Evolutionary conservation across 2,797 vertebrate species (phyloP).

Genomic region (Melanotaenia pygmaea): DNA sequence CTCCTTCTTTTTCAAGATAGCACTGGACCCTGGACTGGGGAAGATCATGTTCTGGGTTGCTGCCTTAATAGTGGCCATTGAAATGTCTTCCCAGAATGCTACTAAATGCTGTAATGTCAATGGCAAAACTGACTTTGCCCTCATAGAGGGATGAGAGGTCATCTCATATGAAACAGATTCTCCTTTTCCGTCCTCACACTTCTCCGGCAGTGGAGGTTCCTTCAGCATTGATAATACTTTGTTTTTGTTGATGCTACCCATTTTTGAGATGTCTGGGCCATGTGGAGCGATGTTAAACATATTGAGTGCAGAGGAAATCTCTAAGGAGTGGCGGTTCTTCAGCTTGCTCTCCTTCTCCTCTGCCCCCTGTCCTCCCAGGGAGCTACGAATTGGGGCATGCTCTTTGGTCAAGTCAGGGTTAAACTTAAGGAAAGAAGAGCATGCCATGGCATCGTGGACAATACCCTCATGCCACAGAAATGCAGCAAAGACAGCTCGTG

Average conservation of each 20-base stretch:
- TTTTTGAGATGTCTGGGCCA: slow-evolving; percentile 98
- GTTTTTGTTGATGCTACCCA: slow-evolving; percentile 99
- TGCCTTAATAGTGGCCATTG: slow-evolving; percentile 97
- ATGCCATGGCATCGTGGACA: slow-evolving; percentile 99
- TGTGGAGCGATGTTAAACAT: slow-evolving; percentile 99
- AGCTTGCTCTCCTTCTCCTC: slow-evolving; percentile 97
- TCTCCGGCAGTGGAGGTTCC: slow-evolving; percentile 95
- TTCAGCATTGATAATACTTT: slow-evolving; percentile 99
- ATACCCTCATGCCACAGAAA: slow-evolving; percentile 99
- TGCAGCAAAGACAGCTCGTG: slow-evolving; percentile 94
- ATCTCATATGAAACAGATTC: slow-evolving; percentile 89
- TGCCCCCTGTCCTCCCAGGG: slow-evolving; percentile 88
- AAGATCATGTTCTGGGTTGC: slow-evolving; percentile 99
- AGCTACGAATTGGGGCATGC: slow-evolving; percentile 94
- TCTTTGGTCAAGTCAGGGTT: slow-evolving; percentile 98
- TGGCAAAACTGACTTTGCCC: slow-evolving; percentile 92
- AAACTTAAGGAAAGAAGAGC: slow-evolving; percentile 99
- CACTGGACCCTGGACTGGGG: slow-evolving; percentile 98
- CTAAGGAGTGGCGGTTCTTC: slow-evolving; percentile 97
- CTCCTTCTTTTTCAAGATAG: slow-evolving; percentile 97
- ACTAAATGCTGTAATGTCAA: slow-evolving; percentile 97
- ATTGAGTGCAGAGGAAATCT: slow-evolving; percentile 98
- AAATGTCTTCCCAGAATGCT: slow-evolving; percentile 99
- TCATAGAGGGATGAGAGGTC: slow-evolving; percentile 86
- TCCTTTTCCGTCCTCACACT: slow-evolving; percentile 94